Evolutionary conservation across 2,113 vertebrate genomes (phyloP).

Genomic region (Calypte anna): DNA sequence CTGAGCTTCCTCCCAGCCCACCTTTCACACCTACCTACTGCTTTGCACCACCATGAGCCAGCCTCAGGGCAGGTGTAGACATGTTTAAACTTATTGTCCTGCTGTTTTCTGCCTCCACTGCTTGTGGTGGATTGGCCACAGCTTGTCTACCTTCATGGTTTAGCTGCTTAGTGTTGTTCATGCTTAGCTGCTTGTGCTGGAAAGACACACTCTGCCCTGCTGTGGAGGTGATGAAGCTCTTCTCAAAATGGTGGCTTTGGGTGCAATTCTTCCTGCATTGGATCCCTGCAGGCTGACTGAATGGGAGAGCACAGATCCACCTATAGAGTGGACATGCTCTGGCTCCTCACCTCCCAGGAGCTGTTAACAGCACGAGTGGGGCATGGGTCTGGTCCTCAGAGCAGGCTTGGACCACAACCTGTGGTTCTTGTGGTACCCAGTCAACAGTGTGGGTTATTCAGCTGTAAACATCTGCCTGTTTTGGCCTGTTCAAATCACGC

Average conservation of each 20-base stretch:
- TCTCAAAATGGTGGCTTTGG: background rate
- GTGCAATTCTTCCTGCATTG: background rate
- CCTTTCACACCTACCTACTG: background rate
- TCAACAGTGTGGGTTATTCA: accelerated
- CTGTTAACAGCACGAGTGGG: background rate
- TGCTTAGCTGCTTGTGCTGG: background rate
- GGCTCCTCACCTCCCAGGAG: background rate
- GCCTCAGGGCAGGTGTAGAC: background rate
- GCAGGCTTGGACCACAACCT: background rate
- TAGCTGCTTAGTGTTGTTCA: accelerated
- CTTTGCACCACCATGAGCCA: background rate
- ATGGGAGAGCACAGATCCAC: background rate
- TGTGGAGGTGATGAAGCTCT: background rate
- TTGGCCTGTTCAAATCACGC: background rate
- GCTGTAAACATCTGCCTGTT: background rate
- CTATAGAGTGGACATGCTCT: background rate
- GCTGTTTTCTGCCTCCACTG: background rate
- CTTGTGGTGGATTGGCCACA: background rate
- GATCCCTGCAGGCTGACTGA: background rate
- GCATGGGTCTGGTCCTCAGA: background rate
- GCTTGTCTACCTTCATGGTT: background rate
- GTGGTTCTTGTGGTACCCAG: background rate
- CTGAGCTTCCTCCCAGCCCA: background rate
- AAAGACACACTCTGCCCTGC: background rate
- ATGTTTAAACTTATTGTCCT: background rate